These are phyloP conservation scores for Diorhabda sublineata DNA, from an alignment of 1,140 invertebrate genomes.

Conservation along the genomic window DNA sequence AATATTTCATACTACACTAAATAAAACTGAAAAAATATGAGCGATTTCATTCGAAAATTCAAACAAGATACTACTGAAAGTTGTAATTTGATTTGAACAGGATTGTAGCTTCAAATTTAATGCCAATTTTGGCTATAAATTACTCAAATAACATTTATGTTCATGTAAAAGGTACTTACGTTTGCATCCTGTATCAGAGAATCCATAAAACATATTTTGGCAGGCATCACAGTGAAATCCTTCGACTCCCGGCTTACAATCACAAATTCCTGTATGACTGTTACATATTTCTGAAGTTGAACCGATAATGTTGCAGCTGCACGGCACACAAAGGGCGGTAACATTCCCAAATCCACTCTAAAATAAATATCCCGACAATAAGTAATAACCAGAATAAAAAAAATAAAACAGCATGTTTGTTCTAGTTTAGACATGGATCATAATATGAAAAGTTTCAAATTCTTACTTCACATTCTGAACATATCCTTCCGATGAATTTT, in stretches of 20 bases:
- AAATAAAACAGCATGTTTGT: too few relatives aligned
- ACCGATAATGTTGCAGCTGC: slow-evolving; percentile 73
- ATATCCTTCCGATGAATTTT: slow-evolving; percentile 78
- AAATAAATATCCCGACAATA: slow-evolving; percentile 12
- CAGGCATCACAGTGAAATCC: slow-evolving; percentile 78
- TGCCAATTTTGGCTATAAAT: too few relatives aligned
- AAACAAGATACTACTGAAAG: too few relatives aligned
- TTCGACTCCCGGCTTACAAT: slow-evolving; percentile 66
- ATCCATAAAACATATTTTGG: slow-evolving; percentile 69
- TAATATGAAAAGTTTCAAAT: neutral
- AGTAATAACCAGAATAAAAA: too few relatives aligned
- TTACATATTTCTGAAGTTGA: slow-evolving; percentile 69
- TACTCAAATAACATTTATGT: neutral
- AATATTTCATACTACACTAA: too few relatives aligned
- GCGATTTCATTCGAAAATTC: too few relatives aligned
- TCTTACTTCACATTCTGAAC: slow-evolving; percentile 76
- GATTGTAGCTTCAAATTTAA: too few relatives aligned
- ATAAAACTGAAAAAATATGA: too few relatives aligned
- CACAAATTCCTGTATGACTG: slow-evolving; percentile 70
- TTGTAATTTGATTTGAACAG: too few relatives aligned
- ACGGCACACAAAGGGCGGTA: slow-evolving; percentile 65
- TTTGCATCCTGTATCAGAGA: slow-evolving; percentile 66
- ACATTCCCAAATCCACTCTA: slow-evolving; percentile 61
- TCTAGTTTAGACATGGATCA: too few relatives aligned
- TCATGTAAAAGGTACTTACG: slow-evolving; percentile 56